These are phyloP conservation scores for Gadopsis bispinosus DNA, from an alignment of 2,797 vertebrate species.

Conservation along the genomic window DNA sequence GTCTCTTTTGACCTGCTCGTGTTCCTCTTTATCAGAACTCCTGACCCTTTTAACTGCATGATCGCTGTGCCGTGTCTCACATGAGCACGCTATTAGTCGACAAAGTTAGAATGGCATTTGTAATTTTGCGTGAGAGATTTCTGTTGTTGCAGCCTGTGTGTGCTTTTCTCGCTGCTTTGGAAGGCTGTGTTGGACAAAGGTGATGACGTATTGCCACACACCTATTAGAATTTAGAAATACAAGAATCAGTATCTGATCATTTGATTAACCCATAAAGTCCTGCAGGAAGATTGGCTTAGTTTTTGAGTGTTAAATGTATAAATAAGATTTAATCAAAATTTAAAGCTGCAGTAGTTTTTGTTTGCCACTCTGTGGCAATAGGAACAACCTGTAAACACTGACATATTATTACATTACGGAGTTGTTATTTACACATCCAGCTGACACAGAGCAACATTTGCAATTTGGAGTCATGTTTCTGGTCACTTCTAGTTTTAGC, in stretches of 20 bases:
- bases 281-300: not conserved
- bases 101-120: not conserved
- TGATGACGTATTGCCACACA: not conserved
- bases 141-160: not conserved
- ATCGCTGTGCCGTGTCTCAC: constrained; percentile 24
- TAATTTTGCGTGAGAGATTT: not conserved
- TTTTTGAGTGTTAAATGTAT: not conserved
- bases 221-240: not conserved
- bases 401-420: not conserved
- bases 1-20: constrained; percentile 52
- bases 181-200: not conserved
- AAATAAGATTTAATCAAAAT: not conserved
- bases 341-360: not conserved
- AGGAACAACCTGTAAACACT: not conserved
- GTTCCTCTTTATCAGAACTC: constrained; percentile 45
- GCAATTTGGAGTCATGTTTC: not conserved
- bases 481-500: not conserved
- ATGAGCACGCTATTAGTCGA: not conserved
- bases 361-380: not conserved
- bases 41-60: constrained; percentile 22
- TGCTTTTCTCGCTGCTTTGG: not conserved
- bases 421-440: not conserved
- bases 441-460: not conserved
- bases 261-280: not conserved
- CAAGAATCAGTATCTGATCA: not conserved